Evolutionary conservation across 2,888 invertebrate genomes (phyloP).

Genomic region (Mallateleia sp.): DNA sequence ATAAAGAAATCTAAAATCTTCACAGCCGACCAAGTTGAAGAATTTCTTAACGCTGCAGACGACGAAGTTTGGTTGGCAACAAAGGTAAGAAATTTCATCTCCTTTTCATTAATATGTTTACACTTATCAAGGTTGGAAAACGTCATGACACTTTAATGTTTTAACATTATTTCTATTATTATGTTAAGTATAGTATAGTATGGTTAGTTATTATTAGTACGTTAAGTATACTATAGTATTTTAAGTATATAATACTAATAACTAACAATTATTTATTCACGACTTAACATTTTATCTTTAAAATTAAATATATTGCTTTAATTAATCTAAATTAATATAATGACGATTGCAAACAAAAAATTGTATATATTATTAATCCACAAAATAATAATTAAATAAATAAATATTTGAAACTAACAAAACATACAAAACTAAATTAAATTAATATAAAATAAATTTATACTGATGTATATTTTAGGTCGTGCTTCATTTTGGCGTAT

Average conservation of each 20-base stretch:
- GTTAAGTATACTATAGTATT: no score
- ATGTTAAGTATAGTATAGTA: no score
- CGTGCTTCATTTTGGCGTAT: neutral
- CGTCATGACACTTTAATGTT: no score
- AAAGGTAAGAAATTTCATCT: conserved; percentile 6
- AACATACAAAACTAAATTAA: neutral
- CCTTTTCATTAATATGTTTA: neutral
- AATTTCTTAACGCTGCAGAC: neutral
- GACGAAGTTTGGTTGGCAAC: conserved; percentile 10
- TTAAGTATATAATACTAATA: no score
- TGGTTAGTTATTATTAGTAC: no score
- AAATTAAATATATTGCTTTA: neutral
- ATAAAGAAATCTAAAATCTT: conserved; percentile 17
- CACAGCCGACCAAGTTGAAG: conserved; percentile 11
- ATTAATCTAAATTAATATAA: no score
- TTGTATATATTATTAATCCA: no score
- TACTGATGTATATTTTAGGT: neutral
- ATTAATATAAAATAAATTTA: neutral
- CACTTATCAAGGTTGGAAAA: no score
- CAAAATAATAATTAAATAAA: no score
- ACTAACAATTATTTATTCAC: no score
- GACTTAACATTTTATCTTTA: neutral
- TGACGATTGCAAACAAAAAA: no score
- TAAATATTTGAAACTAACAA: neutral
- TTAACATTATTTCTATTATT: no score